phyloP scores from a whole-genome alignment of 2,113 vertebrate genomes.

The Microcebus lehilahytsara region DNA sequence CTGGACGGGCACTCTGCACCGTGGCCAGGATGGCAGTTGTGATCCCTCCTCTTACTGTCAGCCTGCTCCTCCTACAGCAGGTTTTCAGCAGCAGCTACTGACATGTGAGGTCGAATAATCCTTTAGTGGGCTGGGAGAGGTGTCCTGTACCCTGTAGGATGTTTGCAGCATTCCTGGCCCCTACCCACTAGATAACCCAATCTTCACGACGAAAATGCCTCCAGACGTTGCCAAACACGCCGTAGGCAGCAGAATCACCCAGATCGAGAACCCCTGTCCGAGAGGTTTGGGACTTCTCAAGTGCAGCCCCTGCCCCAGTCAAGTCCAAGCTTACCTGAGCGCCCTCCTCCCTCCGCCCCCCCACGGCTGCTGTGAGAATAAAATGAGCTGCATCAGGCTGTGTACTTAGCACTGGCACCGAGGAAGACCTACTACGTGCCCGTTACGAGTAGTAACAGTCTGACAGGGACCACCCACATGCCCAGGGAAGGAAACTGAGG shows the following conservation, averaged over 20 bases:
- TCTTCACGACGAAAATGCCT: background rate
- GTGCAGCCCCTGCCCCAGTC: background rate
- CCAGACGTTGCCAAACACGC: background rate
- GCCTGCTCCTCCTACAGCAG: background rate
- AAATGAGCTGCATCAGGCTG: background rate
- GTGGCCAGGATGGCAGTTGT: background rate
- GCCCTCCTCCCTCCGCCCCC: background rate
- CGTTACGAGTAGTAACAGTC: background rate
- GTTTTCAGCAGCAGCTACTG: background rate
- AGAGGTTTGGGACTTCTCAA: background rate
- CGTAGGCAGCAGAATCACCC: background rate
- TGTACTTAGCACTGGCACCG: background rate
- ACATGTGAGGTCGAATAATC: background rate
- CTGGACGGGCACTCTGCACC: background rate
- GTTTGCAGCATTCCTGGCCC: too few relatives aligned
- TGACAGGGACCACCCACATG: too few relatives aligned
- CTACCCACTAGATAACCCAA: background rate
- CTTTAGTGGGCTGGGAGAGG: background rate
- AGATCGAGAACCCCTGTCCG: background rate
- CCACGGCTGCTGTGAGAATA: background rate
- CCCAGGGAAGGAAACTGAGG: background rate
- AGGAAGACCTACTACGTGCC: background rate
- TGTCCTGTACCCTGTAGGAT: background rate
- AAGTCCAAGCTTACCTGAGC: background rate
- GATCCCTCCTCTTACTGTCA: background rate